Conservation (phyloP, 2,888 invertebrate species). For the Callimorpha dominula region DNA sequence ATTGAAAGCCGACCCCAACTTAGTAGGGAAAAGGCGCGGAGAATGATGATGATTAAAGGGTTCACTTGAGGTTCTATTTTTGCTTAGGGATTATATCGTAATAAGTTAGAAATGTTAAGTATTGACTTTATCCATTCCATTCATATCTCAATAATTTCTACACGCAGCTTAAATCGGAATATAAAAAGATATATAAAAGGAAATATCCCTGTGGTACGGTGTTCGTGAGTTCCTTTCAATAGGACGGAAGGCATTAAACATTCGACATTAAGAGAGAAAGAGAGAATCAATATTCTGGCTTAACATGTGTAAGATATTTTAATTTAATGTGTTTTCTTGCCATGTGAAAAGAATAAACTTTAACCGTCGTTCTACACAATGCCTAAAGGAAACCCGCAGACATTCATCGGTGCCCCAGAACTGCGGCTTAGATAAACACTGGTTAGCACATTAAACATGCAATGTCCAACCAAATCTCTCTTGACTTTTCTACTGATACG, state of each 20-base stretch:
- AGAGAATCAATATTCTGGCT: too few relatives aligned
- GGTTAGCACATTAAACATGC: conserved; percentile 35
- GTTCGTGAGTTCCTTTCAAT: background rate
- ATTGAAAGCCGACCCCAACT: too few relatives aligned
- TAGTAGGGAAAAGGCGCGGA: too few relatives aligned
- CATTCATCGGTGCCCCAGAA: conserved; percentile 21
- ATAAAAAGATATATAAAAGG: too few relatives aligned
- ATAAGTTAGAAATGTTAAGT: too few relatives aligned
- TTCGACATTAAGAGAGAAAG: too few relatives aligned
- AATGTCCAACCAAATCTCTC: conserved; percentile 5
- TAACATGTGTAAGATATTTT: background rate
- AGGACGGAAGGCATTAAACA: background rate
- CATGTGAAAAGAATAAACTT: background rate
- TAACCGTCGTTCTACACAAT: conserved; percentile 27
- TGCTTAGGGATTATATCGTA: too few relatives aligned
- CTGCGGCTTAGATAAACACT: conserved; percentile 34
- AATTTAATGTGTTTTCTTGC: background rate
- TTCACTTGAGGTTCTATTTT: too few relatives aligned
- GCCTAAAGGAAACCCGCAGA: conserved; percentile 17
- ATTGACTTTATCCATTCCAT: too few relatives aligned
- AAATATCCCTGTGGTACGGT: background rate
- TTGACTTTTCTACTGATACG: conserved; percentile 6
- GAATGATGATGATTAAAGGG: too few relatives aligned
- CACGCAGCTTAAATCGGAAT: background rate
- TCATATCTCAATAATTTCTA: too few relatives aligned